phyloP scores from a whole-genome alignment of 2,888 invertebrate species.

The Callinectes sapidus region DNA sequence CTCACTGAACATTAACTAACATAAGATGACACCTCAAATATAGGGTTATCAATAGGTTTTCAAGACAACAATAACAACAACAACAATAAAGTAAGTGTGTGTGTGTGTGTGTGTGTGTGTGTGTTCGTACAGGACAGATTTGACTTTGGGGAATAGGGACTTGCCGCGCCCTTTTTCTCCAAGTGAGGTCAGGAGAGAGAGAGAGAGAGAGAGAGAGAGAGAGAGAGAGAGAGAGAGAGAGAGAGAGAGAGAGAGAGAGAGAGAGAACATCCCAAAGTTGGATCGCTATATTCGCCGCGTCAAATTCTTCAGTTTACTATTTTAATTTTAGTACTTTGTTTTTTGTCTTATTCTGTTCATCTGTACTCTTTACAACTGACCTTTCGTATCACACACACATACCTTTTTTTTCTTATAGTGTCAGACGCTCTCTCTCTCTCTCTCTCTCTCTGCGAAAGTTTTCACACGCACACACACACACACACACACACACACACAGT shows the following conservation, averaged over 20 bases:
- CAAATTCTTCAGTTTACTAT: neutral
- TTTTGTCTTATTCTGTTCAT: neutral
- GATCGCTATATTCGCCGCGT: constrained; percentile 27
- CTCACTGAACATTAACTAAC: neutral
- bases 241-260: constrained; percentile 36
- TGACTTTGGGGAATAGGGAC: neutral
- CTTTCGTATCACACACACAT: neutral
- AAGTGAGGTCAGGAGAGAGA: constrained; percentile 20
- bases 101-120: constrained; percentile 28
- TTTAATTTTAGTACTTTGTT: neutral
- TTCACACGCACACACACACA: constrained; percentile 20
- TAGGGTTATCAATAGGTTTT: no score
- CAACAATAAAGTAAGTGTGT: neutral
- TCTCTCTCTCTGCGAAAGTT: constrained; percentile 14
- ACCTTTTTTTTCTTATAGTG: neutral
- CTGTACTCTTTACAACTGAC: neutral
- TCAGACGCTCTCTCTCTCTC: constrained; percentile 12
- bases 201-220: constrained; percentile 24
- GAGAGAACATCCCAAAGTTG: neutral
- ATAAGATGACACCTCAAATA: neutral
- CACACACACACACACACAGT: neutral
- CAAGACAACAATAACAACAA: neutral
- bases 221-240: constrained; percentile 43
- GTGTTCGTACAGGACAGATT: neutral
- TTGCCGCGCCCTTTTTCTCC: neutral